A percentile compares a stretch with the other conserved stretches of the same genome.
These are phyloP conservation scores for Gymnogyps californianus DNA, from an alignment of 2,113 vertebrate genomes.

Conservation along the genomic window DNA sequence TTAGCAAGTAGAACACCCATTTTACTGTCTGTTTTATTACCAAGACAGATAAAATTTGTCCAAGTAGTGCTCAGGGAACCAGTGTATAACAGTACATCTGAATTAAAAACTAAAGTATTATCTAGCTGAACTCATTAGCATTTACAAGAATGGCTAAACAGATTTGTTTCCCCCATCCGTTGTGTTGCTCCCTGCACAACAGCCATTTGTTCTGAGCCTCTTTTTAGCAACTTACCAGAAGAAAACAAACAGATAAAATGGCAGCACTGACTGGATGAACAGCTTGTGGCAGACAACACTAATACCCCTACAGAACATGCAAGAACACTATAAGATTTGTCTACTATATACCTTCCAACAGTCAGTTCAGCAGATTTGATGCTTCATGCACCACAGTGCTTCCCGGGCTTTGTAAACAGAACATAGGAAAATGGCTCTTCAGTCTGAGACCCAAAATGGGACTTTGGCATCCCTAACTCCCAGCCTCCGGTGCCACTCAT, in stretches of 20 bases:
- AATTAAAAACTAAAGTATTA: constrained; percentile 48
- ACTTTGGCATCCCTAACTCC: background rate
- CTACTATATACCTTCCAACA: background rate
- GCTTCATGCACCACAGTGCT: background rate
- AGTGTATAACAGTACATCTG: constrained; percentile 1
- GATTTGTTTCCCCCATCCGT: background rate
- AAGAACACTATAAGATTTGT: background rate
- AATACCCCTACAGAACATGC: background rate
- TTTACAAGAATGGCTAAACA: constrained; percentile 48
- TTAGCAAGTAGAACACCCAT: background rate
- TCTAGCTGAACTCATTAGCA: constrained; percentile 50
- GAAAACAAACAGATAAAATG: background rate
- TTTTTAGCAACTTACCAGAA: constrained; percentile 10
- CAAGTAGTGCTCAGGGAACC: constrained; percentile 47
- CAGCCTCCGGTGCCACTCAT: rapidly evolving
- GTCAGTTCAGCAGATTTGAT: background rate
- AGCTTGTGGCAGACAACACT: background rate
- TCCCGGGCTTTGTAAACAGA: background rate
- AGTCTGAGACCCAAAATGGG: background rate
- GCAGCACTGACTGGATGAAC: background rate
- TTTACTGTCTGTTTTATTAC: constrained; percentile 44
- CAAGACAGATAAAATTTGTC: constrained; percentile 51
- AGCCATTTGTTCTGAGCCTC: constrained; percentile 15
- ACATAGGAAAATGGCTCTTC: background rate
- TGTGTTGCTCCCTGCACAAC: background rate